phyloP scores from a whole-genome alignment of 2,888 invertebrate species.

The Drosophila lacicola region DNA sequence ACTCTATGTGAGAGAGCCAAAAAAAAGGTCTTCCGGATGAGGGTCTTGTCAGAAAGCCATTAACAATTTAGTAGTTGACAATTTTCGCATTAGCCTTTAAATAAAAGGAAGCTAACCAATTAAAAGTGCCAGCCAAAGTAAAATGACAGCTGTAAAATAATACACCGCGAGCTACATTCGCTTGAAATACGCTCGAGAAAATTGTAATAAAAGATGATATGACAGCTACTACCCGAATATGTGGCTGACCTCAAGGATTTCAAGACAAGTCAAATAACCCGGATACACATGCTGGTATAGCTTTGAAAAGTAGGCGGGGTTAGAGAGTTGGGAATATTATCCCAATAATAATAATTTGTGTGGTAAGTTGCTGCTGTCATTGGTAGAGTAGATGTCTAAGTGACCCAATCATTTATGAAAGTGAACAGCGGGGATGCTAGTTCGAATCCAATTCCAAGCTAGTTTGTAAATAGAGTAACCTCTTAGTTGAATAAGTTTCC shows the following conservation, averaged over 20 bases:
- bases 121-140: slow-evolving; percentile 48
- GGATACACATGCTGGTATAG: too few species aligned
- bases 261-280: not conserved
- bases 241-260: not conserved
- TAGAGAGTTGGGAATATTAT: too few species aligned
- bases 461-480: too few species aligned
- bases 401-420: too few species aligned
- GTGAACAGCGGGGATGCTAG: too few species aligned
- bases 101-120: slow-evolving; percentile 45
- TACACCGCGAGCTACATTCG: slow-evolving; percentile 7
- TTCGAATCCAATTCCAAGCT: too few species aligned
- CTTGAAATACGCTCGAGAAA: not conserved
- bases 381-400: too few species aligned
- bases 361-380: too few species aligned
- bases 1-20: slow-evolving; percentile 2
- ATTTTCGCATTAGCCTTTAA: slow-evolving; percentile 26
- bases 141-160: slow-evolving; percentile 52
- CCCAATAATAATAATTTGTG: too few species aligned
- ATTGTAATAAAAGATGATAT: slow-evolving; percentile 14
- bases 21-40: slow-evolving; percentile 4
- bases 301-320: not conserved
- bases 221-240: not conserved
- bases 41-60: slow-evolving; percentile 33
- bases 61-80: slow-evolving; percentile 45
- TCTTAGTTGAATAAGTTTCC: too few species aligned